Conservation (phyloP, 53 echinoderm and acorn worm species). For the Zoroaster sp. region DNA sequence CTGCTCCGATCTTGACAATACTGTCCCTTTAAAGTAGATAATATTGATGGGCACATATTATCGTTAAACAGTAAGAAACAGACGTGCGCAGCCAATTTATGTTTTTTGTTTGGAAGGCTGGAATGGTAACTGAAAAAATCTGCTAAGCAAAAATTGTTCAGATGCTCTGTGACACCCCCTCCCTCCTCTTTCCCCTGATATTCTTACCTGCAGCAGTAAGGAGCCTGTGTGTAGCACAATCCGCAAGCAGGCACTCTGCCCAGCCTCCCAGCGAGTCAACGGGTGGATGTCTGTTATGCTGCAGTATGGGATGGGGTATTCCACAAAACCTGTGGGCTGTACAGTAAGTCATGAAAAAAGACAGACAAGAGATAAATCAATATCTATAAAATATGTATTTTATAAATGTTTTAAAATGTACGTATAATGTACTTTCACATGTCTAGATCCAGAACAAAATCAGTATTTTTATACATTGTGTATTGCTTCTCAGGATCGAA, state of each 20-base stretch:
- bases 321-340: slow-evolving; percentile 95
- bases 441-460: too few species aligned
- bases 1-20: too few species aligned
- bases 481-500: too few species aligned
- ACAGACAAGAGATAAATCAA: background rate
- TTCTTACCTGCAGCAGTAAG: slow-evolving; percentile 90
- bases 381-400: background rate
- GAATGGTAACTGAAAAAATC: background rate
- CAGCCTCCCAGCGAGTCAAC: slow-evolving; percentile 94
- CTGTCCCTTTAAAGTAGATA: too few species aligned
- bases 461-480: too few species aligned
- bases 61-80: too few species aligned
- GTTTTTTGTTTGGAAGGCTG: too few species aligned
- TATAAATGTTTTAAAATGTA: too few species aligned
- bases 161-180: background rate
- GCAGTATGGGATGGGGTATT: slow-evolving; percentile 94
- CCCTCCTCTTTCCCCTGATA: background rate
- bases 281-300: slow-evolving; percentile 96
- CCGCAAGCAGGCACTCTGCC: slow-evolving; percentile 92
- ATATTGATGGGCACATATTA: too few species aligned
- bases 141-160: background rate
- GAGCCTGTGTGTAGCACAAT: slow-evolving; percentile 91
- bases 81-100: too few species aligned
- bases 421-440: too few species aligned
- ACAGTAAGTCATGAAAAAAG: background rate